Base-by-base conservation (phyloP, 2,888 invertebrate species). In the Gibbula magus region DNA sequence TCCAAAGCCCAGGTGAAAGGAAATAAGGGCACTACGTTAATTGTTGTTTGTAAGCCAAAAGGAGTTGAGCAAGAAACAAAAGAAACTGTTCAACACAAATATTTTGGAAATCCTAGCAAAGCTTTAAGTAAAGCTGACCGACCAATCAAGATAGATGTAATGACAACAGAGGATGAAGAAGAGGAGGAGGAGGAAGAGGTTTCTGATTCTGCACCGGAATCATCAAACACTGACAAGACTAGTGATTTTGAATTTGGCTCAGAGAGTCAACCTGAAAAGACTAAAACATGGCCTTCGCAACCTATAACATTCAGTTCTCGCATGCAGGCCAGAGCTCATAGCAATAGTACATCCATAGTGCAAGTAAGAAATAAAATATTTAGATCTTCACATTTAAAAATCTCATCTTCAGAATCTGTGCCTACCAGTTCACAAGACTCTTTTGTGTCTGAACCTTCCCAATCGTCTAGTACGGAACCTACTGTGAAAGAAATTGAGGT, bases 21-120 rank as follows among this genome's bases (percentile, higher is more conserved):
- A 82, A 86, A 88, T 67, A 84, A 87, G 61, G 89, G 89, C 7
- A 89, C 89, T 52, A 89, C 89, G 29, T 80, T 89, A 22, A 89
- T 89, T 67, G 89, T 89, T 61, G 88, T 89, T n/a, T 90, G 89
- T 77, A 89, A 89, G 53, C 88, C 89, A 18, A 89, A 89, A 83
- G 85, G 84, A 51, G 86, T 84, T 29, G 85, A 85, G 35, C 82
- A 82, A 2, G 88, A 88, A n/a, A 74, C 85, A 16, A 87, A 86
- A 75, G 83, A 85, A 56, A 84, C 87, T 78, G 85, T 86, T 61
- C 87, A 87, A 67, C 80, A 86, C 61, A 88, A 88, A 81, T 87
- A 87, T 78, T 87, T 86, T 54, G 52, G 75, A 25, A 82, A 81
- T 39, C 79, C 81, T 22, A 82, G 81, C 53, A 78, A 78, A 56